A percentile compares a stretch with the other conserved stretches of the same genome.
These are phyloP conservation scores for Upupa epops DNA, from an alignment of 2,113 vertebrate species.

Conservation along the genomic window DNA sequence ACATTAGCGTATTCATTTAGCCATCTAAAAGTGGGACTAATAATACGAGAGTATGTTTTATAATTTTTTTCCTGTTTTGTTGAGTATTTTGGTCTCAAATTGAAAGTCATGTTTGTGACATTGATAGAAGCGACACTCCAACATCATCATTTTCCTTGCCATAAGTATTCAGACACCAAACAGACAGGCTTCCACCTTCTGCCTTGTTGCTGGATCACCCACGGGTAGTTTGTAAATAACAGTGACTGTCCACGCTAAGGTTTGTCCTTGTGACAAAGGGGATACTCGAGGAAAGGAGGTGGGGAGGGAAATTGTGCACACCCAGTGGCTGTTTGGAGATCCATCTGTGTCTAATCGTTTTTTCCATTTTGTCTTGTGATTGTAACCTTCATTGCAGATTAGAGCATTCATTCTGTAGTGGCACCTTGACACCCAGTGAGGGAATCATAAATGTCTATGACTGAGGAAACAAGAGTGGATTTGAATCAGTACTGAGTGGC, in stretches of 20 bases:
- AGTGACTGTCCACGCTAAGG: not conserved
- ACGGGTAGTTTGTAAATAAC: conserved; percentile 38
- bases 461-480: not conserved
- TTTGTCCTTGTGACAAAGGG: not conserved
- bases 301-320: not conserved
- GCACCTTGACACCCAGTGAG: not conserved
- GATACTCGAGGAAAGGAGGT: not conserved
- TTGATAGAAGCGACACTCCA: not conserved
- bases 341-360: not conserved
- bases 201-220: not conserved
- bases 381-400: not conserved
- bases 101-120: not conserved
- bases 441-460: not conserved
- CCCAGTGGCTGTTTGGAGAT: not conserved
- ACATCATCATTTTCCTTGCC: not conserved
- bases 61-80: not conserved
- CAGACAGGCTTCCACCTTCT: not conserved
- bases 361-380: conserved; percentile 14
- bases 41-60: not conserved
- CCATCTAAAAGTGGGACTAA: not conserved
- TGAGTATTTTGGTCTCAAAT: not conserved
- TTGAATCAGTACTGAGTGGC: not conserved
- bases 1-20: not conserved
- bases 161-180: not conserved
- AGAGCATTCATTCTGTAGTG: not conserved